These are phyloP conservation scores for Parazoanthus darwini DNA, from an alignment of 92 coral and sea anemone species.

Conservation along the genomic window DNA sequence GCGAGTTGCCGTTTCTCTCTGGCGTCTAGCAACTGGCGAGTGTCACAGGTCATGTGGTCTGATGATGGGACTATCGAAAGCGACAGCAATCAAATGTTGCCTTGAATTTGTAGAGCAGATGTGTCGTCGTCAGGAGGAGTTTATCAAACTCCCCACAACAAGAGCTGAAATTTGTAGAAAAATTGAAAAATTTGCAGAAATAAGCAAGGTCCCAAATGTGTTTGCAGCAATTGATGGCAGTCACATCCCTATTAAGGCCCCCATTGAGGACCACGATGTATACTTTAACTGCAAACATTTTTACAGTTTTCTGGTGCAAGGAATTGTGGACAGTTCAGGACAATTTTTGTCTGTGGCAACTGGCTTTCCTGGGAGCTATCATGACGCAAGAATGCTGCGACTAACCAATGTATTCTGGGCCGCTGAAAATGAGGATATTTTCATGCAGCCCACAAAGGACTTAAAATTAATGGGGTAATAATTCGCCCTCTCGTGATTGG, in stretches of 20 bases:
- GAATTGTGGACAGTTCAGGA: conserved; percentile 49
- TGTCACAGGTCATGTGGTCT: no score
- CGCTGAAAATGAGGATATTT: conserved; percentile 42
- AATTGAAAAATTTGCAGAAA: conserved; percentile 47
- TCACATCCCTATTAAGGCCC: conserved; percentile 50
- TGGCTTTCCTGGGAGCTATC: conserved; percentile 47
- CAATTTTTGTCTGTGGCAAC: conserved; percentile 46
- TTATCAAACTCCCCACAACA: no score
- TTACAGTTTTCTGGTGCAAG: conserved; percentile 40
- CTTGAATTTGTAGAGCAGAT: no score
- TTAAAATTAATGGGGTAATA: conserved; percentile 34
- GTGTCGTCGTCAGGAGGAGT: no score
- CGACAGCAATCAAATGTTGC: no score
- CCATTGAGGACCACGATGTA: conserved; percentile 43
- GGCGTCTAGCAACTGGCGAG: no score
- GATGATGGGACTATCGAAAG: no score
- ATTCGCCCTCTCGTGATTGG: conserved; percentile 44
- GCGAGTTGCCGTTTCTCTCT: no score
- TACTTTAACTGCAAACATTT: conserved; percentile 51
- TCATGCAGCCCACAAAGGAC: conserved; percentile 37
- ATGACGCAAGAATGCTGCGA: conserved; percentile 39
- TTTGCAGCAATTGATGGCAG: conserved; percentile 49
- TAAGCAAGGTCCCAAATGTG: conserved; percentile 47
- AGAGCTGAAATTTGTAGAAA: background rate
- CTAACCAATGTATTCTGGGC: conserved; percentile 45